phyloP scores from a whole-genome alignment of 2,113 vertebrate genomes.

The Nematolebias whitei region DNA sequence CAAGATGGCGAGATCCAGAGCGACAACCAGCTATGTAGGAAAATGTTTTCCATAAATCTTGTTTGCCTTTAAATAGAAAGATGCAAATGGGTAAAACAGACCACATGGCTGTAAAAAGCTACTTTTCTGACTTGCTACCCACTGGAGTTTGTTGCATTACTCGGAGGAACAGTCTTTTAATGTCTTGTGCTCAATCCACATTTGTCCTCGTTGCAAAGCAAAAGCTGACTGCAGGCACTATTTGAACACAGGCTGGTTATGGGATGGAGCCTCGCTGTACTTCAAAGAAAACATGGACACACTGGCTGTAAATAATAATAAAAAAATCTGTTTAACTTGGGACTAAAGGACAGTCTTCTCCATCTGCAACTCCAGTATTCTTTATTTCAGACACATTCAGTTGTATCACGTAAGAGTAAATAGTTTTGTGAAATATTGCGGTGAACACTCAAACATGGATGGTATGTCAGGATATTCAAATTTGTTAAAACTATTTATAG shows the following conservation, averaged over 20 bases:
- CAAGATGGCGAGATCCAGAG: too few species aligned
- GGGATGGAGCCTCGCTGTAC: not conserved
- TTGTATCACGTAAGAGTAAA: too few species aligned
- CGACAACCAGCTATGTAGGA: too few species aligned
- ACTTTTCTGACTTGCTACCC: not conserved
- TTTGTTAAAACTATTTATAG: too few species aligned
- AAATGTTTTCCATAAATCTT: too few species aligned
- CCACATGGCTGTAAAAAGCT: not conserved
- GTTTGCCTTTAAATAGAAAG: too few species aligned
- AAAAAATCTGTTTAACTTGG: not conserved
- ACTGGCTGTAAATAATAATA: not conserved
- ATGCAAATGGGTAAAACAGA: not conserved
- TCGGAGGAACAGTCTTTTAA: not conserved
- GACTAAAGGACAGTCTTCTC: not conserved
- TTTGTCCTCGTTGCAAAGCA: too few species aligned
- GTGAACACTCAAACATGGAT: too few species aligned
- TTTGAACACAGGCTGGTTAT: constrained; percentile 2
- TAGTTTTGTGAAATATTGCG: not conserved
- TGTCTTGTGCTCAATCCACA: not conserved
- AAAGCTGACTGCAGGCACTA: constrained; percentile 3
- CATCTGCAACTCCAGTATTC: too few species aligned
- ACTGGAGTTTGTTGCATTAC: not conserved
- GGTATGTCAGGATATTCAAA: too few species aligned
- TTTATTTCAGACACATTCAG: too few species aligned
- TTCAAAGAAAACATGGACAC: constrained; percentile 1